Conservation (phyloP, 1,140 invertebrate species). For the Listronotus oregonensis region DNA sequence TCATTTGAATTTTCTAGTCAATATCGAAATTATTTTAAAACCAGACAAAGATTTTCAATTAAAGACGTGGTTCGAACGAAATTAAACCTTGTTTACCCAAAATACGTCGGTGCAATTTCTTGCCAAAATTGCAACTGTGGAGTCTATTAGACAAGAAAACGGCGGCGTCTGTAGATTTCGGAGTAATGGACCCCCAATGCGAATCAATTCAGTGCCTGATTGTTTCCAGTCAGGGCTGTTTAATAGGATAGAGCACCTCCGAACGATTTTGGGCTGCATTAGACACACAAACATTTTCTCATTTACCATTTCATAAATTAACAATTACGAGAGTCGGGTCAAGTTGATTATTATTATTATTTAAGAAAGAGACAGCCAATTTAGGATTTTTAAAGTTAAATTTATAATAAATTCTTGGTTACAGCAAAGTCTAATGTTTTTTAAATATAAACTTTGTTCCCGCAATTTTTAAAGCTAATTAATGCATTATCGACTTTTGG, state of each 20-base stretch:
- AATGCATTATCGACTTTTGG: no score
- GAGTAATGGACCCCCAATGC: slow-evolving; percentile 56
- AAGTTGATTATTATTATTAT: no score
- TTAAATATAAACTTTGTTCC: no score
- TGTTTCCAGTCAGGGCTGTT: slow-evolving; percentile 53
- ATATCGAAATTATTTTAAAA: slow-evolving; percentile 20
- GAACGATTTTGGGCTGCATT: slow-evolving; percentile 43
- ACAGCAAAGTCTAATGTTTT: no score
- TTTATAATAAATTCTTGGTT: no score
- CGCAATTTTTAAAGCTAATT: no score
- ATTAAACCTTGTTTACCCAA: slow-evolving; percentile 47
- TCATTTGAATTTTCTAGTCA: no score
- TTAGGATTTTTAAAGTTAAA: no score
- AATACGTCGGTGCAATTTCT: slow-evolving; percentile 45
- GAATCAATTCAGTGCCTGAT: slow-evolving; percentile 56
- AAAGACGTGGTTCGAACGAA: slow-evolving; percentile 32
- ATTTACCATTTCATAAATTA: slow-evolving; percentile 47
- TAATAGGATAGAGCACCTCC: slow-evolving; percentile 51
- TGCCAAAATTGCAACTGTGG: slow-evolving; percentile 42
- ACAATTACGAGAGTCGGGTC: neutral
- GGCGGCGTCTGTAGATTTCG: slow-evolving; percentile 45
- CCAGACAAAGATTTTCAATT: slow-evolving; percentile 39
- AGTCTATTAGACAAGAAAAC: slow-evolving; percentile 46
- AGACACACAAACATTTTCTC: slow-evolving; percentile 49
- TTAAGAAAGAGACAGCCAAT: no score